Base-by-base conservation (phyloP, 2,113 vertebrate species). In the Aegithalos caudatus region DNA sequence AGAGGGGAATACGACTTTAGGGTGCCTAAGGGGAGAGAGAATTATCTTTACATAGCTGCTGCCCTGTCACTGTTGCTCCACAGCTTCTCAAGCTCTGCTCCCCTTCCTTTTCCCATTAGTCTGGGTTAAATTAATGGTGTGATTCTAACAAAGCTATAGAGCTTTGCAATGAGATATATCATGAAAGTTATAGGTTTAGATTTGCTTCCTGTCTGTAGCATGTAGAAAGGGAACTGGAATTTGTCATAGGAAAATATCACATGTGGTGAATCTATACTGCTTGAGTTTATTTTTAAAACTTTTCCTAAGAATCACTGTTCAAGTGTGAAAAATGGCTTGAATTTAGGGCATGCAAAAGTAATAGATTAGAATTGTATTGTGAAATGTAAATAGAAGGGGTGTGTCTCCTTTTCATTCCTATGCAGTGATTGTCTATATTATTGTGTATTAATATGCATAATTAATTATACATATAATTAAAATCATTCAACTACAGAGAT, bases 91-190 rank as follows among this genome's bases (percentile, higher is more conserved):
- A 38, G 7, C 14, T 70, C 16, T 24, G 16, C 3, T 81, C 33
- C 28, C 24, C 37, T 51, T 27, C 18, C 7, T 60, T 56, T 76
- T 57, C 57, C 13, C 37, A 38, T 14, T 33, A 23, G 16, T 54
- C 33, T 54, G 14, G 6, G 23, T 69, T 50, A 54, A 67, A 12
- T 57, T 67, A 50, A 35, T 38, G 11, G 4, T 67, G 25, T 53
- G 23, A 24, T 45, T 81, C 33, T 64, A 45, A 19, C 12, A 29
- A 54, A 76, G 11, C 11, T 76, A 4, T 10, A 40, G 51, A 42
- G 13, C 9, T 10, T 83, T 35, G 31, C 72, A 62, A 3, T 57
- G 12, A 24, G 10, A 1, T 48, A 3, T 6, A 51, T 16, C 0
- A 8, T 8, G 10, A 33, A 18, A 51, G 66, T 25, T 35, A 7